A percentile compares a stretch with the other conserved stretches of the same genome.
Evolutionary conservation across 2,113 vertebrate species (phyloP).

Genomic region (Rhegmatorhina hoffmannsi): DNA sequence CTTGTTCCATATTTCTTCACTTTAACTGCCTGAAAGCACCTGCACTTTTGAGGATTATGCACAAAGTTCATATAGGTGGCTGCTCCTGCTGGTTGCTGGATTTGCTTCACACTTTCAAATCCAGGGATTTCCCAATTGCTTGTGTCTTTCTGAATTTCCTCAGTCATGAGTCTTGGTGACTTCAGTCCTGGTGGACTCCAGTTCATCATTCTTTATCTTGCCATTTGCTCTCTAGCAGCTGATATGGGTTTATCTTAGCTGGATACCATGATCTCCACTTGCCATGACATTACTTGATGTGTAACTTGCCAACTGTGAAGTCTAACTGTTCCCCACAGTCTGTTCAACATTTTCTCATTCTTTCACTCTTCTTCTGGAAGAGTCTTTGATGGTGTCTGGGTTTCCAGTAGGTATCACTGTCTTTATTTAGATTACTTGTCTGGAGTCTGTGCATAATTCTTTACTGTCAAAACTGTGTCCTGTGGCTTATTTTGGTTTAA

Average conservation of each 20-base stretch:
- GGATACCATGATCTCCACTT: background rate
- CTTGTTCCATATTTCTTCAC: background rate
- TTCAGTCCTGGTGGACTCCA: background rate
- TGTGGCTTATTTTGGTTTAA: background rate
- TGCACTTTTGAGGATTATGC: background rate
- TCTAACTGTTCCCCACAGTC: background rate
- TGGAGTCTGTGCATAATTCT: background rate
- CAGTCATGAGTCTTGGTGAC: background rate
- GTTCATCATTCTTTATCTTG: background rate
- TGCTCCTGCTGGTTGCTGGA: background rate
- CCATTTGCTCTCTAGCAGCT: background rate
- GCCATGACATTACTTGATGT: background rate
- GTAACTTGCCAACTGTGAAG: background rate
- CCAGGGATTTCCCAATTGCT: background rate
- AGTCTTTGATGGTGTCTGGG: background rate
- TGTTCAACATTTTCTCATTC: background rate
- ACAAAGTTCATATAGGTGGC: background rate
- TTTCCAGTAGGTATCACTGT: background rate
- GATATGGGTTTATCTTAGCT: background rate
- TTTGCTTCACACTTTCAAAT: background rate
- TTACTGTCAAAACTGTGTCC: background rate
- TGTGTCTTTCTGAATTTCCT: background rate
- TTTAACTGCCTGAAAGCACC: background rate
- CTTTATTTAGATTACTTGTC: background rate
- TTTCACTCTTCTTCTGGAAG: background rate